Evolutionary conservation across 1,140 invertebrate genomes (phyloP), one percentile per base, ranked within the genome.

Genomic region (Philopotamus ludificatus): DNA sequence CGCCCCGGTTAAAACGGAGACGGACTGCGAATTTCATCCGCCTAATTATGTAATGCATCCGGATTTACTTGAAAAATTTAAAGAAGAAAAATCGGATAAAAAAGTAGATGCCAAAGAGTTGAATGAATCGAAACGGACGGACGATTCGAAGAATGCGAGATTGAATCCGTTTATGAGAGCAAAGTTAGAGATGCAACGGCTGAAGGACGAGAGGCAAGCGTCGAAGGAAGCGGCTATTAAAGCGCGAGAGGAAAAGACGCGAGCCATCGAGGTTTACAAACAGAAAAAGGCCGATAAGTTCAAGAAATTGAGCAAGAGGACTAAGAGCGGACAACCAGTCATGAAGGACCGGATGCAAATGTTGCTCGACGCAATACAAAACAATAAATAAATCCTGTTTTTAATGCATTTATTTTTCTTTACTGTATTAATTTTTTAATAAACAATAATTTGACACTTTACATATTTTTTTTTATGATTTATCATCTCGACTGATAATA

Each of bases 281-380:
- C 79, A 86, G 68, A 85, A 85, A 41, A 90, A 87, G 72, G 76
- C 83, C 9, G 79, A 85, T 28, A 85, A 82, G 54, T 86, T 82
- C 64, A 89, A 87, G 73, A 86, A 84, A 66, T 74, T 91, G 20
- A 86, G 84, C 23, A 87, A 85, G 71, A 89, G 86, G 73, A 92
- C 85, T 1, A 87, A 82, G 65, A 89, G 84, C 74, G 90, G 90
- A 8, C 90, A 92, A 73, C 89, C 89, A 2, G 77, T 91, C 0
- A 91, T 92, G 89, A 88, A 85, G 64, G 84, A 84, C 23, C 80
- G 89, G 72, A 77, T 91, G 69, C 84, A 91, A 74, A 72, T 90
- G 66, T 74, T 92, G 26, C 75, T 90, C n/a, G 85, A 90, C 70
- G 87, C 89, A 74, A 78, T 86, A 70, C 73, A 79, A 58, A 65